Evolutionary conservation across 2,797 vertebrate species (phyloP).

Genomic region (Naso thynnoides): DNA sequence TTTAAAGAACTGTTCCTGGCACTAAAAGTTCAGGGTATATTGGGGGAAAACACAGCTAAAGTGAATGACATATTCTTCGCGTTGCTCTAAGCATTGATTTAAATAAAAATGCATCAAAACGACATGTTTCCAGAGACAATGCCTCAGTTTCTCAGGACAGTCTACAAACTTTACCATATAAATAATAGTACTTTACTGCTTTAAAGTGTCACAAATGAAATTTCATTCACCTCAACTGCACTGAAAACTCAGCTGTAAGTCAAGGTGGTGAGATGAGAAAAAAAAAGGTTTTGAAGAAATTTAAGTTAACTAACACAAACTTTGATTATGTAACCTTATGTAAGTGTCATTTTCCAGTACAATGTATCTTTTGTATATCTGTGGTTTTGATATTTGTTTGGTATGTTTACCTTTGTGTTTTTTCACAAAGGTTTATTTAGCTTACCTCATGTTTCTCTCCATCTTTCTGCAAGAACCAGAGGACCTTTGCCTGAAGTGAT

Average conservation of each 20-base stretch:
- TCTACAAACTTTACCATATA: background rate
- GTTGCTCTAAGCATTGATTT: no score
- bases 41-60: background rate
- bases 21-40: no score
- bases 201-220: no score
- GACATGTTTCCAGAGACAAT: background rate
- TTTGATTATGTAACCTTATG: background rate
- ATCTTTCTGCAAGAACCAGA: conserved; percentile 91
- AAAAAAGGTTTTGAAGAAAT: background rate
- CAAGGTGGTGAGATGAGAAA: background rate
- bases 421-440: background rate
- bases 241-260: background rate
- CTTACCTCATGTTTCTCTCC: conserved; percentile 90
- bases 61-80: background rate
- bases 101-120: background rate
- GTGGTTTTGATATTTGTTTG: background rate
- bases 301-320: background rate
- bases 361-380: background rate
- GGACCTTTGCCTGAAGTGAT: conserved; percentile 93
- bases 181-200: no score
- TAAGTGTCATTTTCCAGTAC: background rate
- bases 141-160: background rate
- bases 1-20: no score
- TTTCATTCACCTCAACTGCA: background rate
- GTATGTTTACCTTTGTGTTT: background rate